Evolutionary conservation across 2,113 vertebrate species (phyloP), one percentile per base, ranked within the genome.

Genomic region (Callospermophilus lateralis): DNA sequence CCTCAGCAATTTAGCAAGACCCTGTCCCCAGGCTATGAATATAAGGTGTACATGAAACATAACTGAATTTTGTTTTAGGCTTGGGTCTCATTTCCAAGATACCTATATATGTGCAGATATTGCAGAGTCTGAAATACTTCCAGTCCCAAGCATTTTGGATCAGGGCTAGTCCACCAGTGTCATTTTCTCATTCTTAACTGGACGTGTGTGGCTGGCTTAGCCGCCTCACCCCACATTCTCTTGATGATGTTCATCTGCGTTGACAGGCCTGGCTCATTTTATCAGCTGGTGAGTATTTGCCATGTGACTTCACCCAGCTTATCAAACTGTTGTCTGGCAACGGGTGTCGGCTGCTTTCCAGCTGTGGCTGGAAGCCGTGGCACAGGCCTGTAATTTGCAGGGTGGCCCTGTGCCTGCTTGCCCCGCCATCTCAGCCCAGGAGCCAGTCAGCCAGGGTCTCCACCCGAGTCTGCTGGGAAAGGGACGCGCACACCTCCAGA

Each of bases 341-440:
- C 0, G 0, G 39, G 13, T 2, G 3, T 42, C 80, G 5, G 32
- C 9, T 13, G 16, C 45, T 1, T 42, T 32, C 79, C 51, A 53
- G 63, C 7, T 19, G 12, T 11, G 2, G 67, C 70, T 51, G 9
- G 45, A 45, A 45, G 45, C 45, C 45, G 45, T 8, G 42, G 45
- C 45, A 45, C 45, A 45, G 45, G 45, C 45, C 45, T 45, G 45
- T 45, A 9, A 45, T 45, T 4, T 0, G 4, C 17, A 2, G 15
- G 0, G 19, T 48, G 37, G 39, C 39, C 34, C 48, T 1, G 30
- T 10, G 45, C 81, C 89, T 22, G 55, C 48, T 16, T 11, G 3
- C 8, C 48, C 48, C 0, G 0, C 10, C 11, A 26, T 53, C 73
- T 73, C 10, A 11, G 72, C 30, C 32, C 2, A 0, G 0, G 2